phyloP scores from a whole-genome alignment of 2,888 invertebrate genomes.

The Spilosoma lubricipeda region DNA sequence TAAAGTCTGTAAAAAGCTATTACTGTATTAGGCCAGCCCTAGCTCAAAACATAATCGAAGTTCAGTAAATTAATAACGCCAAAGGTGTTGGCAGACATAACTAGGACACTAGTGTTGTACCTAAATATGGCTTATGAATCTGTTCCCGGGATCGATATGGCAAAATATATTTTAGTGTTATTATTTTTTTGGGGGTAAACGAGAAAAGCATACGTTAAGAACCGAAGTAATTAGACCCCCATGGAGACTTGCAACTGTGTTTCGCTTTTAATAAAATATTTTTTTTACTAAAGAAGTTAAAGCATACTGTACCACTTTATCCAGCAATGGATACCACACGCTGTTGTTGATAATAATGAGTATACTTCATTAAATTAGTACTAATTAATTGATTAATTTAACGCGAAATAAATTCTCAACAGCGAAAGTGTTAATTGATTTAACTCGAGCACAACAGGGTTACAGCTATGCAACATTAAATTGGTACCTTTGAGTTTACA shows the following conservation, averaged over 20 bases:
- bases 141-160: neutral
- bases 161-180: neutral
- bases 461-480: slow-evolving; percentile 45
- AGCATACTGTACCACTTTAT: no score
- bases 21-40: slow-evolving; percentile 26
- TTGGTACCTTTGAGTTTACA: slow-evolving; percentile 17
- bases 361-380: no score
- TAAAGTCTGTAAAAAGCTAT: neutral
- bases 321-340: no score
- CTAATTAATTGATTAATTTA: neutral
- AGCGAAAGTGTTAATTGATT: slow-evolving; percentile 56
- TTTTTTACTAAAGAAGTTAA: no score
- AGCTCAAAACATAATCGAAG: slow-evolving; percentile 36
- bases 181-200: no score
- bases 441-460: slow-evolving; percentile 47
- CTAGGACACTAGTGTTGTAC: slow-evolving; percentile 51
- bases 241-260: no score
- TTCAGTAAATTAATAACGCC: slow-evolving; percentile 51
- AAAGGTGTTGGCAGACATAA: slow-evolving; percentile 40
- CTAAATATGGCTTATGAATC: slow-evolving; percentile 22
- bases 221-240: no score
- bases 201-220: no score
- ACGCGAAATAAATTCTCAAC: slow-evolving; percentile 48
- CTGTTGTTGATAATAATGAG: no score
- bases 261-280: no score